These are phyloP conservation scores for Polylopha cassiicola DNA, from an alignment of 2,888 invertebrate genomes.

Conservation along the genomic window DNA sequence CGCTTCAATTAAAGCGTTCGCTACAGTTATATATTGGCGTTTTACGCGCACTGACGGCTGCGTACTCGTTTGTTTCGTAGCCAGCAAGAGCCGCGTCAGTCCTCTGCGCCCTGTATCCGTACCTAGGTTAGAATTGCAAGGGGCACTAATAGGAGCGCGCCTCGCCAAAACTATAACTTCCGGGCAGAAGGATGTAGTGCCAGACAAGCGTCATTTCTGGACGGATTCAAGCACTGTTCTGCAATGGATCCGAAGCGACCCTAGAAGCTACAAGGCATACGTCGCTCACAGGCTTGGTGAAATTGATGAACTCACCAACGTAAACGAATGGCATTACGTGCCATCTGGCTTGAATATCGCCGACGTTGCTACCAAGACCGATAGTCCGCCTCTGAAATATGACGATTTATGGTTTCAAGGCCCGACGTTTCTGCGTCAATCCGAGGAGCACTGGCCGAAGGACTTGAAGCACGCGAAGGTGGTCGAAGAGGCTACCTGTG, in stretches of 20 bases:
- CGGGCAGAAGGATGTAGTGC: slow-evolving; percentile 1
- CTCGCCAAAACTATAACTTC: neutral
- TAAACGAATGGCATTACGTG: slow-evolving; percentile 28
- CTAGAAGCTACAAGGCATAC: slow-evolving; percentile 21
- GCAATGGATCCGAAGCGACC: slow-evolving; percentile 23
- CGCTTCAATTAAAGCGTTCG: slow-evolving; percentile 29
- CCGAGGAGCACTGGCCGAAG: slow-evolving; percentile 20
- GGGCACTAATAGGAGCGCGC: neutral
- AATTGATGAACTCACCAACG: slow-evolving; percentile 21
- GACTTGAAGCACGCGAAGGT: slow-evolving; percentile 4
- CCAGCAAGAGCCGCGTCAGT: neutral
- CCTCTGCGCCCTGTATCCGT: neutral
- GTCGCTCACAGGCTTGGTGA: slow-evolving; percentile 24
- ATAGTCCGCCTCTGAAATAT: slow-evolving; percentile 7
- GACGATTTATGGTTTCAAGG: slow-evolving; percentile 22
- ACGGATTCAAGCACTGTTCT: slow-evolving; percentile 25
- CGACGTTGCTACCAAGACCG: slow-evolving; percentile 26
- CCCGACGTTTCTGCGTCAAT: slow-evolving; percentile 17
- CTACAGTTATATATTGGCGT: slow-evolving; percentile 27
- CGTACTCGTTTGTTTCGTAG: neutral
- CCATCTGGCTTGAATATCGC: slow-evolving; percentile 27
- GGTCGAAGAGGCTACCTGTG: slow-evolving; percentile 5
- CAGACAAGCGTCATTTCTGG: slow-evolving; percentile 21
- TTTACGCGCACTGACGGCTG: neutral
- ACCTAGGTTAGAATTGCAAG: neutral